Evolutionary conservation across 2,113 vertebrate genomes (phyloP).

Genomic region (Brachyhypopomus gauderio): DNA sequence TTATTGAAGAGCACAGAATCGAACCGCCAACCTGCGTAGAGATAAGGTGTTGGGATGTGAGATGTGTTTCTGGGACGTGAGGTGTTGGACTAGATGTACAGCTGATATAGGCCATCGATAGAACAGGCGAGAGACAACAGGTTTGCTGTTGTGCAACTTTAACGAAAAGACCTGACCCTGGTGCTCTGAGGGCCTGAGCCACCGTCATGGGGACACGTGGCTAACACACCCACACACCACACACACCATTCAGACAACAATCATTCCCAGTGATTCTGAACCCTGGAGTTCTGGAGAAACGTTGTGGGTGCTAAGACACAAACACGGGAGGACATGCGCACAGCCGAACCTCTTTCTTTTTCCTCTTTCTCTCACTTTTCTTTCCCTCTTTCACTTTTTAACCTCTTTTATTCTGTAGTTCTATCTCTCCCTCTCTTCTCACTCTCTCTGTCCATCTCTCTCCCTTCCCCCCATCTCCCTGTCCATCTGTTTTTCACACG

Average conservation of each 20-base stretch:
- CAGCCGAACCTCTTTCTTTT: neutral
- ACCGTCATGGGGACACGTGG: conserved; percentile 16
- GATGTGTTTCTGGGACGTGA: conserved; percentile 39
- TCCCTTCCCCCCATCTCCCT: neutral
- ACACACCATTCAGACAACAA: conserved; percentile 14
- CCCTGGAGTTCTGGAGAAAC: conserved; percentile 20
- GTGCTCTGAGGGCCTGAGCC: conserved; percentile 2
- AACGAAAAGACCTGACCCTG: neutral
- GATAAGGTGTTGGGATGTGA: conserved; percentile 11
- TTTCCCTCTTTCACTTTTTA: neutral
- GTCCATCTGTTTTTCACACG: neutral
- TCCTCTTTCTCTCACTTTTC: conserved; percentile 2
- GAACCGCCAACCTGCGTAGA: neutral
- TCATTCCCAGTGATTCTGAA: conserved; percentile 21
- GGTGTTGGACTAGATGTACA: conserved; percentile 48
- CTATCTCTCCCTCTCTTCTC: neutral
- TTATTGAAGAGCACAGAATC: conserved; percentile 40
- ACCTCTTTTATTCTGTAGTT: too few species aligned
- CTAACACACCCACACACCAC: conserved; percentile 11
- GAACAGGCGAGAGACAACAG: conserved; percentile 31
- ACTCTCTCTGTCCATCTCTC: neutral
- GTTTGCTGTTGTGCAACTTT: conserved; percentile 33
- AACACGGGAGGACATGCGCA: neutral
- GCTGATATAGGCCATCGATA: conserved; percentile 45
- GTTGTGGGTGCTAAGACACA: conserved; percentile 9